These are phyloP conservation scores for Lepetodrilus schrolli DNA, from an alignment of 2,888 invertebrate genomes.

Conservation along the genomic window DNA sequence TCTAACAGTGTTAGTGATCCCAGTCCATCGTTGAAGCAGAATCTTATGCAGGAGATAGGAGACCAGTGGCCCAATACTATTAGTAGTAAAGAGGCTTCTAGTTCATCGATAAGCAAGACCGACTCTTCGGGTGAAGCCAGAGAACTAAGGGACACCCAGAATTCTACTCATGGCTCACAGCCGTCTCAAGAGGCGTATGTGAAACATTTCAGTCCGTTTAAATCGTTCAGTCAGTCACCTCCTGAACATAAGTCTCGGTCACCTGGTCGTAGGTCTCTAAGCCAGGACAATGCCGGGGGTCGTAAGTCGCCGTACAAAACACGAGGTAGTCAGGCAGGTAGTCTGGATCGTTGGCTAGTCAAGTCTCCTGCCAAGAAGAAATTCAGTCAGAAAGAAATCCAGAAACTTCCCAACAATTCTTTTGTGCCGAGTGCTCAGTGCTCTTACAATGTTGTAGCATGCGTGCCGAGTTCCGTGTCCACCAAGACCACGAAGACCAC, in stretches of 20 bases:
- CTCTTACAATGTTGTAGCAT: neutral
- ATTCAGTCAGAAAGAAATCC: neutral
- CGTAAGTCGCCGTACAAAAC: constrained; percentile 42
- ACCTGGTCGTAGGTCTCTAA: constrained; percentile 35
- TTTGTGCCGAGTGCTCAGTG: constrained; percentile 3
- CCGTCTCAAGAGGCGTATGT: neutral
- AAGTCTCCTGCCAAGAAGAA: constrained; percentile 43
- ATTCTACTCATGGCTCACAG: neutral
- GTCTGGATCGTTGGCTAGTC: constrained; percentile 56
- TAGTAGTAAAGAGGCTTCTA: constrained; percentile 28
- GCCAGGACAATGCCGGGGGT: constrained; percentile 33
- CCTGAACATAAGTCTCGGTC: constrained; percentile 29
- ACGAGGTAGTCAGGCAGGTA: constrained; percentile 33
- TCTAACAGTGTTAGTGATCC: neutral
- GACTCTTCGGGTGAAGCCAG: neutral
- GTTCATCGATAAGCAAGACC: constrained; percentile 2
- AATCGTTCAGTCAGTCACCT: constrained; percentile 26
- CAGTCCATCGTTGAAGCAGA: constrained; percentile 32
- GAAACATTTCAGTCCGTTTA: constrained; percentile 27
- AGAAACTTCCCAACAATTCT: neutral
- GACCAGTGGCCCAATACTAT: constrained; percentile 28
- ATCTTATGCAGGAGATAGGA: constrained; percentile 20
- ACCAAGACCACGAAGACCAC: neutral
- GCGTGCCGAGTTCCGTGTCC: no score
- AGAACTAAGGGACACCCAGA: neutral